Percentiles rank a stretch among this genome's conserved stretches.
Evolutionary conservation across 23 tunicate genomes (phyloP).

Genomic region (Aplidium turbinatum): DNA sequence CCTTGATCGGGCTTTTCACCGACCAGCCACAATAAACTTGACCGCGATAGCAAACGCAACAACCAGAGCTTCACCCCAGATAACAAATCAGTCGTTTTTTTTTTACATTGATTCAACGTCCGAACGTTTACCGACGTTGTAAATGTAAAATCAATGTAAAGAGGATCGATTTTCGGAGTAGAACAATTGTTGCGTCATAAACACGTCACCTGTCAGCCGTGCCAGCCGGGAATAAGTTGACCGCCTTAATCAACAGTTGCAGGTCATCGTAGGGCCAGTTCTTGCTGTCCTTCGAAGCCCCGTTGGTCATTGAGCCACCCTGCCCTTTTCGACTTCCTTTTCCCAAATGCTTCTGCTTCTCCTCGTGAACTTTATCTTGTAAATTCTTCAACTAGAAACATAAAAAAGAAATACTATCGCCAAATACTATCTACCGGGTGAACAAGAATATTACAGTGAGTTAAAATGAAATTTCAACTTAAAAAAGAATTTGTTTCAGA

Average conservation of each 20-base stretch:
- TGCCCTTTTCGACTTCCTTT: conserved; percentile 26
- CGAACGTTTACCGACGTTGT: too few species aligned
- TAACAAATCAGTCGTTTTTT: too few species aligned
- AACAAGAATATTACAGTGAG: neutral
- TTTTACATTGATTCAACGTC: too few species aligned
- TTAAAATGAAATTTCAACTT: neutral
- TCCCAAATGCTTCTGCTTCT: conserved; percentile 58
- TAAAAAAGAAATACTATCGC: neutral
- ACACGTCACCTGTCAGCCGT: conserved; percentile 57
- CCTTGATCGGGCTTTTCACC: too few species aligned
- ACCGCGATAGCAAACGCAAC: too few species aligned
- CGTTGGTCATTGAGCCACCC: conserved; percentile 9
- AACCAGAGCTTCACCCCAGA: too few species aligned
- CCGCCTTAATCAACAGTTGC: conserved; percentile 77
- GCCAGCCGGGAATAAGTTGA: conserved; percentile 92
- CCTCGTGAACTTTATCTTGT: conserved; percentile 61
- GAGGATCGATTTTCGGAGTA: too few species aligned
- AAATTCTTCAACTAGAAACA: conserved; percentile 40
- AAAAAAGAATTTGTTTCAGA: neutral
- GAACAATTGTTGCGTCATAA: too few species aligned
- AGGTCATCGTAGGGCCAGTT: conserved; percentile 81
- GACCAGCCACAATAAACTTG: too few species aligned
- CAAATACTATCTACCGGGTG: neutral
- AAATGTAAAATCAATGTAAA: too few species aligned
- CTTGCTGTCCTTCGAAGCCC: conserved; percentile 22